A percentile compares a stretch with the other conserved stretches of the same genome.
phyloP scores from a whole-genome alignment of 2,888 invertebrate species.

The Eremobia ochroleuca region DNA sequence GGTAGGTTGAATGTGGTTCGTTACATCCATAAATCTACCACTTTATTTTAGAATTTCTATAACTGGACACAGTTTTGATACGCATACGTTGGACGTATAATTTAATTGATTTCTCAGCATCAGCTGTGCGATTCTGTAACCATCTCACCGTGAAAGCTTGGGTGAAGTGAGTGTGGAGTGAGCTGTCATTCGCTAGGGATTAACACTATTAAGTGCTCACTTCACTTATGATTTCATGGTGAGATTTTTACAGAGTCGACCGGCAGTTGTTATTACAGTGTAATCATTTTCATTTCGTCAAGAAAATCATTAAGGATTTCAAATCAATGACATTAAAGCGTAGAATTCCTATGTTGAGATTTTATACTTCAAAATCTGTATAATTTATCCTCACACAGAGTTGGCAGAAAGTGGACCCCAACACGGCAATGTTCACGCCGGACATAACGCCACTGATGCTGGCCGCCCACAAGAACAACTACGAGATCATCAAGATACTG shows the following conservation, averaged over 20 bases:
- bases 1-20: too few species aligned
- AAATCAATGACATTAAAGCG: not conserved
- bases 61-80: not conserved
- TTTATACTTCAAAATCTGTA: not conserved
- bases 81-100: not conserved
- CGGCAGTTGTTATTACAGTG: not conserved
- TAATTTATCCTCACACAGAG: conserved; percentile 89
- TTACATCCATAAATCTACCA: not conserved
- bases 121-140: too few species aligned
- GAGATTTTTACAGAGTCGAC: too few species aligned
- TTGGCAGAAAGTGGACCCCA: conserved; percentile 96
- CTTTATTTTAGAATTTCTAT: not conserved
- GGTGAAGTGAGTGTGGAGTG: too few species aligned
- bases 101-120: not conserved
- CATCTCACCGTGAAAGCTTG: too few species aligned
- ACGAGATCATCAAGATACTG: conserved; percentile 98
- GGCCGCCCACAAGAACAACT: conserved; percentile 98
- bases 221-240: too few species aligned
- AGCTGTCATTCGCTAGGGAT: too few species aligned
- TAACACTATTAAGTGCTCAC: too few species aligned
- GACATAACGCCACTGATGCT: conserved; percentile 98
- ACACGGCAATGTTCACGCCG: conserved; percentile 96
- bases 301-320: not conserved
- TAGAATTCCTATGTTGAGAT: not conserved
- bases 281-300: not conserved